A percentile compares a stretch with the other conserved stretches of the same genome.
Conservation (phyloP, 2,797 vertebrate species). For the Tenualosa thibaudeaui region DNA sequence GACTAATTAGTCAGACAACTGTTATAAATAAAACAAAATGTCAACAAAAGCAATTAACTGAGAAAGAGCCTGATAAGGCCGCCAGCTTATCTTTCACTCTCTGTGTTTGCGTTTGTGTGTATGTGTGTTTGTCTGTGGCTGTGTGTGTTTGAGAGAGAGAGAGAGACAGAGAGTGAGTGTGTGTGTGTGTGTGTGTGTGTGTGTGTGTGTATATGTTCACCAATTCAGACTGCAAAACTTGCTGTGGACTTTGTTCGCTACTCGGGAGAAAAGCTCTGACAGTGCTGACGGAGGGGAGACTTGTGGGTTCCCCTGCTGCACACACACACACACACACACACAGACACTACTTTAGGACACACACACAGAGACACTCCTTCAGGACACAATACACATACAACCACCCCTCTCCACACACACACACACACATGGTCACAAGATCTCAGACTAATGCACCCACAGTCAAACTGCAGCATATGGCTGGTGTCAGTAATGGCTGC, state of each 20-base stretch:
- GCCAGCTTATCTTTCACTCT: background rate
- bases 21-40: background rate
- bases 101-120: background rate
- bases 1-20: background rate
- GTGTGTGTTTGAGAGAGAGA: background rate
- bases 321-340: background rate
- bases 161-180: background rate
- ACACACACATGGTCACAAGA: too few relatives aligned
- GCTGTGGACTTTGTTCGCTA: conserved; percentile 2
- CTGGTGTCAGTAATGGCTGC: conserved; percentile 14
- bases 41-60: background rate
- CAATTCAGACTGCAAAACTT: background rate
- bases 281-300: background rate
- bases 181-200: background rate
- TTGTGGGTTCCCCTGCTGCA: background rate
- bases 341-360: background rate
- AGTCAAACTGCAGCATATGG: background rate
- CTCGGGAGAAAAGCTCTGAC: background rate
- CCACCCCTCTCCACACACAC: too few relatives aligned
- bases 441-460: background rate
- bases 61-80: background rate
- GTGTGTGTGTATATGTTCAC: background rate
- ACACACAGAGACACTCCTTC: background rate
- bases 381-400: too few relatives aligned
- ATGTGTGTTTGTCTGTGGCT: background rate